These are phyloP conservation scores for Hedya salicella DNA, from an alignment of 2,888 invertebrate genomes.

Conservation along the genomic window DNA sequence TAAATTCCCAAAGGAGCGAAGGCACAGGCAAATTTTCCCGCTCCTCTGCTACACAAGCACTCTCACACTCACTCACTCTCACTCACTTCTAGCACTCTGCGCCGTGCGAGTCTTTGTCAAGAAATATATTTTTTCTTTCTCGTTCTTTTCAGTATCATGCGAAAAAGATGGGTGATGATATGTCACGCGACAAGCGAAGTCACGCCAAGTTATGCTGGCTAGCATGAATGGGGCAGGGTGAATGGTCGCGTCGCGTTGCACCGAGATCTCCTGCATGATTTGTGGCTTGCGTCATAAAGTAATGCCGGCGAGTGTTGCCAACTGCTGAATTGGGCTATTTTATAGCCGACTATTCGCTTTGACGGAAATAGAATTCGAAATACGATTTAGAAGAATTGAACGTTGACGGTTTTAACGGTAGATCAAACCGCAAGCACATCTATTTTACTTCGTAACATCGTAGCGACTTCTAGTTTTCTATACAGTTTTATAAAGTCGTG, in stretches of 20 bases:
- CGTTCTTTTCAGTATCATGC: background rate
- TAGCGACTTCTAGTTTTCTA: no score
- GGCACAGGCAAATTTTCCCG: no score
- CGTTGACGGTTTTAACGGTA: background rate
- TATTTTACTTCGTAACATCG: background rate
- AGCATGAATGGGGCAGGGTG: slow-evolving; percentile 50
- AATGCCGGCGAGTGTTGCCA: slow-evolving; percentile 61
- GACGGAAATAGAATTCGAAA: slow-evolving; percentile 37
- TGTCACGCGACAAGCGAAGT: background rate
- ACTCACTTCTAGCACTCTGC: no score
- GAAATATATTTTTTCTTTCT: no score
- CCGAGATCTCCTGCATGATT: slow-evolving; percentile 71
- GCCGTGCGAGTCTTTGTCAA: no score
- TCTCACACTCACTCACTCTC: no score
- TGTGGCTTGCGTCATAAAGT: slow-evolving; percentile 64
- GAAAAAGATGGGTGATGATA: no score
- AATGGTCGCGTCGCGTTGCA: slow-evolving; percentile 52
- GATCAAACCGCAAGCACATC: no score
- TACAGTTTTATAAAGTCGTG: no score
- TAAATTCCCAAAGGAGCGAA: no score
- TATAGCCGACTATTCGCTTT: slow-evolving; percentile 47
- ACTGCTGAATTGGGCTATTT: slow-evolving; percentile 66
- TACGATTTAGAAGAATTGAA: background rate
- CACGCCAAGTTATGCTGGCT: background rate
- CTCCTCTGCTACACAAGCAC: no score